Conservation (phyloP, 2,888 invertebrate genomes). For the Metellina segmentata region DNA sequence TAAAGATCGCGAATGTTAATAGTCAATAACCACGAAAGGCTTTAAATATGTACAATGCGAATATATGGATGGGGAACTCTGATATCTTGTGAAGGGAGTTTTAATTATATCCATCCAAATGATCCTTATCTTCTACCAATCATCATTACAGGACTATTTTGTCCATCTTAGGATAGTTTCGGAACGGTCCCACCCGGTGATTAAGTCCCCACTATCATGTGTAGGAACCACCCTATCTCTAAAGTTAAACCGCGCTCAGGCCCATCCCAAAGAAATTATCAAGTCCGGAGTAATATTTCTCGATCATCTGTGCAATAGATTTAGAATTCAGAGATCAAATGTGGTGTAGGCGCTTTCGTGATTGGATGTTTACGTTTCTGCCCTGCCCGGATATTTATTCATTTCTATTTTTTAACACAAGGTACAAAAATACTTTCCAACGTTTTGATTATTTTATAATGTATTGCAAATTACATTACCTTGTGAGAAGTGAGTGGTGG, state of each 20-base stretch:
- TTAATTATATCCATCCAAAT: constrained; percentile 70
- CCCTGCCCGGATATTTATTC: no score
- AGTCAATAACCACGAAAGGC: constrained; percentile 57
- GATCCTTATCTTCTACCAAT: constrained; percentile 65
- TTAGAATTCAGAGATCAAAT: constrained; percentile 15
- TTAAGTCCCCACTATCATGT: constrained; percentile 63
- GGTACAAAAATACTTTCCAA: no score
- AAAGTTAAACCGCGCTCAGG: constrained; percentile 45
- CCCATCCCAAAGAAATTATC: constrained; percentile 72
- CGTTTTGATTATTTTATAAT: no score
- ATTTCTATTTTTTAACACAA: no score
- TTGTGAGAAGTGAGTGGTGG: no score
- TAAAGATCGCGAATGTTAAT: constrained; percentile 46
- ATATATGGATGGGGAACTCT: constrained; percentile 37
- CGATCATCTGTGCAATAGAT: constrained; percentile 39
- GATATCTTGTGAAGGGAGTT: constrained; percentile 56
- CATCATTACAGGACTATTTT: constrained; percentile 68
- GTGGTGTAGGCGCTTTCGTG: background rate
- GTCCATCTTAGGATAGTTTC: constrained; percentile 65
- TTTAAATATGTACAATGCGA: constrained; percentile 66
- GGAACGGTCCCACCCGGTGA: constrained; percentile 64
- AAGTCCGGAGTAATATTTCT: constrained; percentile 16
- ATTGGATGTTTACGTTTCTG: background rate
- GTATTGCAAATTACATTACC: no score
- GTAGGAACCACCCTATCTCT: constrained; percentile 52